Evolutionary conservation across 2,113 vertebrate species (phyloP), one percentile per base, ranked within the genome.

Genomic region (Menura novaehollandiae): DNA sequence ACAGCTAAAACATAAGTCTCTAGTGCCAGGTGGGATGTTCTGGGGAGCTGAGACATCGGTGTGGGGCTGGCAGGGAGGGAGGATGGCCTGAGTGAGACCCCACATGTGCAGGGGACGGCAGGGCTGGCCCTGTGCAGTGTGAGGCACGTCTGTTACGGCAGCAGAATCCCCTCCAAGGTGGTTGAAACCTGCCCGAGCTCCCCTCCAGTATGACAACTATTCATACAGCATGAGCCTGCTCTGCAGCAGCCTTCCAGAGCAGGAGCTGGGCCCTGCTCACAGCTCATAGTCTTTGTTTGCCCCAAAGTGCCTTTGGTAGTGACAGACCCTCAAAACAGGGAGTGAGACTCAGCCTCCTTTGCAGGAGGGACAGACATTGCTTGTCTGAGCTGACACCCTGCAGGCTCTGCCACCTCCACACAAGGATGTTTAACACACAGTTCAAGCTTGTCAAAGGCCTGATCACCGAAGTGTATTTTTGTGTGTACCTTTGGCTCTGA

Each of bases 71-170:
- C 56, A 90, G 60, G 15, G 14, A 28, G 47, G 43, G 68, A 64
- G 59, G 17, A 30, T 12, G 39, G 41, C 32, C 20, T 17, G 3
- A 27, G 8, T 35, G 56, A 71, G 47, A 59, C 9, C 13, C 16
- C 24, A 14, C 9, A 46, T 13, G 69, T 59, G 56, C 10, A 37
- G 55, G 0, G 11, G 32, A 81, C 37, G 19, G 26, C 64, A 82
- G 56, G 39, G 18, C 44, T 68, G 53, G 44, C 49, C 76, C 51
- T 41, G 8, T 27, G n/a, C 15, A 44, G 37, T 1, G 2, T 7
- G 20, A 28, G 44, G 8, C 22, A 51, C 0, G 0, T 14, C 55
- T 60, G 44, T 30, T 33, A 53, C 1, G 4, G 66, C 60, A 51
- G 69, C 33, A 23, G 51, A 33, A 37, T 35, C 14, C 28, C 33